Percentiles rank a stretch among this genome's conserved stretches.
Evolutionary conservation across 1,140 invertebrate genomes (phyloP).

Genomic region (Plodia interpunctella): DNA sequence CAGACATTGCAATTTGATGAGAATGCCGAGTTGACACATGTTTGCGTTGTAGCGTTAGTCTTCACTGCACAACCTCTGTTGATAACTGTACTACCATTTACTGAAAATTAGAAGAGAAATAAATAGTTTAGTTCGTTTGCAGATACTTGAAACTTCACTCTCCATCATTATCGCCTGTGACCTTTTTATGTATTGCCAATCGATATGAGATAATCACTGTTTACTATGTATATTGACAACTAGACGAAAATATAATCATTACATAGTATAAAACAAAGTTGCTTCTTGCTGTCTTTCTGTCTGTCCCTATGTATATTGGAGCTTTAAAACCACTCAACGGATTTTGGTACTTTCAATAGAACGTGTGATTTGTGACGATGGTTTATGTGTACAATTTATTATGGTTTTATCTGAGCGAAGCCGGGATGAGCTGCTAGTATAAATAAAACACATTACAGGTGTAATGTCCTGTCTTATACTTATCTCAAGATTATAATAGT

Average conservation of each 20-base stretch:
- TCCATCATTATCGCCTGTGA: not conserved
- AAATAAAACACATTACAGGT: too few relatives aligned
- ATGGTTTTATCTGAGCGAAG: too few relatives aligned
- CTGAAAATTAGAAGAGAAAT: conserved; percentile 7
- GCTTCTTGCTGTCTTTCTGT: too few relatives aligned
- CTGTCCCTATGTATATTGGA: too few relatives aligned
- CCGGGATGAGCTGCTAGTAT: too few relatives aligned
- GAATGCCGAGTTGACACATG: not conserved
- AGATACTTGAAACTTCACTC: not conserved
- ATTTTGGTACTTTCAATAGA: too few relatives aligned
- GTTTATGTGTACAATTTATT: too few relatives aligned
- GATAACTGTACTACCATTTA: not conserved
- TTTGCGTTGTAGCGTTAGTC: conserved; percentile 5
- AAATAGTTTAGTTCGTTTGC: not conserved
- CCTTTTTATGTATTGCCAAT: not conserved
- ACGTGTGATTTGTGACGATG: too few relatives aligned
- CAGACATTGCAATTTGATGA: conserved; percentile 22
- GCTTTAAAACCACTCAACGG: too few relatives aligned
- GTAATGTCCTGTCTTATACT: too few relatives aligned
- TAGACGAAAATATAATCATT: not conserved
- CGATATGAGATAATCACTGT: not conserved
- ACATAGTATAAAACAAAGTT: too few relatives aligned
- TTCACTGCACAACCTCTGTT: conserved; percentile 16
- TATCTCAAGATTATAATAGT: too few relatives aligned
- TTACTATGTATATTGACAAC: not conserved